These are phyloP conservation scores for Anorthoa munda DNA, from an alignment of 2,888 invertebrate genomes.

Conservation along the genomic window DNA sequence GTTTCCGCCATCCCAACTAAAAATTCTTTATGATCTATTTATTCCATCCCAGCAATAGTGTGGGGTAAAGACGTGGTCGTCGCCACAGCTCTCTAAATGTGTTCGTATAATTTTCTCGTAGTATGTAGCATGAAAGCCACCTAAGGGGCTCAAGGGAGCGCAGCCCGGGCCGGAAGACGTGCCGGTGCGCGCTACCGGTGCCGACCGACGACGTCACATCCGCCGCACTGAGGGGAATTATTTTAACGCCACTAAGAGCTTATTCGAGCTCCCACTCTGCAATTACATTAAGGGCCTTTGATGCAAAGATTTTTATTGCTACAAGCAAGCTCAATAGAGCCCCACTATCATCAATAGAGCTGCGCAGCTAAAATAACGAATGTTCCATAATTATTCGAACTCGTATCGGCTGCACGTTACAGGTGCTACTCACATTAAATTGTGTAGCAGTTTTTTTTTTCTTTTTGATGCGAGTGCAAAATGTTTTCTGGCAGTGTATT, in stretches of 20 bases:
- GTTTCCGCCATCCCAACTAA: conserved; percentile 8
- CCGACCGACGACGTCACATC: conserved; percentile 77
- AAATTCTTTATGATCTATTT: conserved; percentile 26
- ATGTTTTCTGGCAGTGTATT: conserved; percentile 26
- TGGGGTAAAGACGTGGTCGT: conserved; percentile 47
- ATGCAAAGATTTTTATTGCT: conserved; percentile 72
- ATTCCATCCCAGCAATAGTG: conserved; percentile 24
- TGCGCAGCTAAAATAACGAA: conserved; percentile 57
- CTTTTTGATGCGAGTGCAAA: conserved; percentile 6
- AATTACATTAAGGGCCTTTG: conserved; percentile 79
- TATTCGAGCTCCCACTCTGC: conserved; percentile 70
- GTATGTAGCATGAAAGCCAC: conserved; percentile 73
- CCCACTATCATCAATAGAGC: conserved; percentile 64
- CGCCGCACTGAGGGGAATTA: conserved; percentile 77
- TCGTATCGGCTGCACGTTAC: conserved; percentile 37
- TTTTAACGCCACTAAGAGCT: conserved; percentile 79
- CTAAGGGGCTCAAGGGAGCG: conserved; percentile 75
- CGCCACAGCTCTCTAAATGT: conserved; percentile 68
- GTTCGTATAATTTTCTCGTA: conserved; percentile 75
- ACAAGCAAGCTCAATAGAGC: conserved; percentile 70
- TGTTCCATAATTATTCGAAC: conserved; percentile 40
- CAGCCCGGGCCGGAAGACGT: conserved; percentile 79
- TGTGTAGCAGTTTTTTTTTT: conserved; percentile 37
- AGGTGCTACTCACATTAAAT: conserved; percentile 43
- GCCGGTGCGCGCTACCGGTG: conserved; percentile 77